These are phyloP conservation scores for Mustela nigripes DNA, from an alignment of 2,113 vertebrate species.

Conservation along the genomic window DNA sequence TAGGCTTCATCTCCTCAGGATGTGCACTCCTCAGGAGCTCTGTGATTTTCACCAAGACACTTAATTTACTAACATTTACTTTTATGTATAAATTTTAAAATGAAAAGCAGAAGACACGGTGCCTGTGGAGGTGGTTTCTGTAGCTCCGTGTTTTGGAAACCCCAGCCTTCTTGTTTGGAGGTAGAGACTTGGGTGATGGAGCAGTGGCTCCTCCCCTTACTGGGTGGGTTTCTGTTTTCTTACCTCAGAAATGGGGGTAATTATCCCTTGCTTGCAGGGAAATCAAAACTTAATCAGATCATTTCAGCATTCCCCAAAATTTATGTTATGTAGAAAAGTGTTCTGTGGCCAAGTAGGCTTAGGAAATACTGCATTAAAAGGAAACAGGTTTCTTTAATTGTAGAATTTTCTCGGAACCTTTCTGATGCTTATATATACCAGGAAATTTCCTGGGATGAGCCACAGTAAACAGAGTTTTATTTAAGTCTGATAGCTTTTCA, in stretches of 20 bases:
- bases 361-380: not conserved
- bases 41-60: not conserved
- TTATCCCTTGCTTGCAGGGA: not conserved
- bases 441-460: not conserved
- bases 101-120: not conserved
- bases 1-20: not conserved
- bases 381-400: not conserved
- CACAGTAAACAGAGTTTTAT: not conserved
- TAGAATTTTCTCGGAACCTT: conserved; percentile 14
- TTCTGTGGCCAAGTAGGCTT: not conserved
- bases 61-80: not conserved
- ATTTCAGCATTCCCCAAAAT: not conserved
- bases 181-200: not conserved
- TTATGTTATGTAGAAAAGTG: not conserved
- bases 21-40: not conserved
- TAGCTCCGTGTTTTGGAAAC: not conserved
- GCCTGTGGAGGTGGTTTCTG: not conserved
- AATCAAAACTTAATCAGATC: not conserved
- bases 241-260: not conserved
- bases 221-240: conserved; percentile 37
- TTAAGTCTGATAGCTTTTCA: not conserved
- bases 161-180: not conserved
- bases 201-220: not conserved
- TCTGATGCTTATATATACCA: not conserved
- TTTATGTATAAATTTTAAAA: not conserved